Evolutionary conservation across 2,113 vertebrate species (phyloP), one percentile per base, ranked within the genome.

Genomic region (Cochlearius cochlearius): DNA sequence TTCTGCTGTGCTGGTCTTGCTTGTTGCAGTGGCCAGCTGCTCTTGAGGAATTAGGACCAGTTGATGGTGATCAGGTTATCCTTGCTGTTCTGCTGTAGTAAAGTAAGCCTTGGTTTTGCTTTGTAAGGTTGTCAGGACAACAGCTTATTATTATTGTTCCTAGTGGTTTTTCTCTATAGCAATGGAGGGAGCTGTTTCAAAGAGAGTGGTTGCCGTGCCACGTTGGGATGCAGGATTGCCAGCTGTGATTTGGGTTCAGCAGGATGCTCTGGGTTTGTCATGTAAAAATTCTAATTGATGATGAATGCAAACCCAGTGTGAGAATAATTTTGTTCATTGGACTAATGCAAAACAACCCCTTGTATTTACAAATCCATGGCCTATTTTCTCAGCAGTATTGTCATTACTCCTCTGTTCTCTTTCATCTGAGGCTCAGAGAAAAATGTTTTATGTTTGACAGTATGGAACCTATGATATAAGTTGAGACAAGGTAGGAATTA

Each of bases 41-140:
- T 75, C 39, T 38, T 78, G 75, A 94, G 80, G 76, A 90, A 72
- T 59, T 62, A 34, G 55, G 64, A 78, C 27, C 63, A 69, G 49
- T 76, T 92, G 69, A 23, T 2, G 49, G 80, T 58, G 73, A 68
- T 74, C 88, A 66, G 60, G 93, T 86, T 96, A 71, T 86, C 80
- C 53, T 63, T 58, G 27, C 60, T 83, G 67, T 72, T 86, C 55
- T 91, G 55, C 68, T 94, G 22, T 45, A 50, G 71, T 60, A 88
- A 92, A 92, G 43, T 93, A 78, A 93, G 73, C 62, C 62, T 86
- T 59, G 80, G 53, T 34, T 95, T 91, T 90, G 75, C 73, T 86
- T 91, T 77, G 73, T 77, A 47, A 86, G 92, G 92, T 97, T 97
- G 97, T 97, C 97, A 97, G 93, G 97, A 95, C 96, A 94, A 95